A percentile compares a stretch with the other conserved stretches of the same genome.
Evolutionary conservation across 2,888 invertebrate genomes (phyloP).

Genomic region (Brachypalpus laphriformis): DNA sequence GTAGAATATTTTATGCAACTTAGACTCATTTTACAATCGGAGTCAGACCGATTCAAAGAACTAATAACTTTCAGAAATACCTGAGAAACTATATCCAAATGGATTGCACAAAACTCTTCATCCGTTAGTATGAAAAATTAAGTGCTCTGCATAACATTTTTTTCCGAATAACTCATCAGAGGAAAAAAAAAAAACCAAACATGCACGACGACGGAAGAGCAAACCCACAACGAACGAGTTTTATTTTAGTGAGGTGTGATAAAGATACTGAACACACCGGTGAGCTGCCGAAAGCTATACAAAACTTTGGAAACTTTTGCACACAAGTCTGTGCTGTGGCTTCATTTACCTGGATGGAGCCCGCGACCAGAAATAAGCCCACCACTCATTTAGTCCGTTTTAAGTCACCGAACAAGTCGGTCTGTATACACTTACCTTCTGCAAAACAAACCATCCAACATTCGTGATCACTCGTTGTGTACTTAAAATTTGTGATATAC

Average conservation of each 20-base stretch:
- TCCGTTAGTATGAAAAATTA: conserved; percentile 33
- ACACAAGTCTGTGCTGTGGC: conserved; percentile 45
- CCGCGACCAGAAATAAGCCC: conserved; percentile 67
- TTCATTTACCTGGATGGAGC: conserved; percentile 60
- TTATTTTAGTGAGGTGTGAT: conserved; percentile 58
- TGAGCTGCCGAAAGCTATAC: conserved; percentile 65
- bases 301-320: conserved; percentile 74
- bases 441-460: conserved; percentile 23
- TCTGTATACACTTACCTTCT: conserved; percentile 47
- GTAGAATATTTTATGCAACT: neutral
- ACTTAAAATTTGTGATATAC: conserved; percentile 42
- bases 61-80: neutral
- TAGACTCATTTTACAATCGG: neutral
- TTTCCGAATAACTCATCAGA: conserved; percentile 33
- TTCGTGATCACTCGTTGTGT: conserved; percentile 38
- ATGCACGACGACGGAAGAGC: conserved; percentile 41
- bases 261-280: conserved; percentile 56
- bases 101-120: conserved; percentile 27
- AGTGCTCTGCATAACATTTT: conserved; percentile 28
- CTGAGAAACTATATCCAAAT: neutral
- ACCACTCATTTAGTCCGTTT: conserved; percentile 70
- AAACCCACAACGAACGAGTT: conserved; percentile 63
- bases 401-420: conserved; percentile 73
- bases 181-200: conserved; percentile 30
- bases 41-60: neutral